A percentile compares a stretch with the other conserved stretches of the same genome.
Evolutionary conservation across 2,797 vertebrate genomes (phyloP).

Genomic region (Melanotaenia parkinsoni): DNA sequence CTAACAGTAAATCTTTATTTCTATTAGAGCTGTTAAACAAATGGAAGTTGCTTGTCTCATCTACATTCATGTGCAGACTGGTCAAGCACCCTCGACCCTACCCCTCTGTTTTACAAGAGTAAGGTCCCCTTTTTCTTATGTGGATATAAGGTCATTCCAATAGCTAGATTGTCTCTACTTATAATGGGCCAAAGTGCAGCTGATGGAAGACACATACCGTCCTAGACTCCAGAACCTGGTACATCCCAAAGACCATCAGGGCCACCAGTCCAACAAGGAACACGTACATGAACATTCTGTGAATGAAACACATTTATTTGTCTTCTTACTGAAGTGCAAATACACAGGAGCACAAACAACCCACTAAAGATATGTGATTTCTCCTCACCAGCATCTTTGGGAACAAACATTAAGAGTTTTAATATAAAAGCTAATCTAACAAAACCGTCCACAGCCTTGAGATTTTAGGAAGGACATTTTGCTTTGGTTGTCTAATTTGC

Average conservation of each 20-base stretch:
- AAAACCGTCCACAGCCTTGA: not conserved
- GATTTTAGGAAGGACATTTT: not conserved
- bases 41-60: too few relatives aligned
- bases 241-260: conserved; percentile 78
- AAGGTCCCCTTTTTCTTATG: not conserved
- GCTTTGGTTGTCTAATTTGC: conserved; percentile 18
- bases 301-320: not conserved
- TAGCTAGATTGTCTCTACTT: not conserved
- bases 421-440: not conserved
- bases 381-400: not conserved
- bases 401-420: not conserved
- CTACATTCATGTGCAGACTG: too few relatives aligned
- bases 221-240: conserved; percentile 82
- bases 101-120: not conserved
- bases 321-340: not conserved
- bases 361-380: not conserved
- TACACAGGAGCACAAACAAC: not conserved
- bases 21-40: not conserved
- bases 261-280: conserved; percentile 80
- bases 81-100: too few relatives aligned
- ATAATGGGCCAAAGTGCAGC: not conserved
- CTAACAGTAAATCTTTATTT: not conserved
- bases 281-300: conserved; percentile 84
- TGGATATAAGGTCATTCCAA: not conserved
- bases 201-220: conserved; percentile 69